Evolutionary conservation across 2,888 invertebrate species (phyloP).

Genomic region (Drosophila koepferae): DNA sequence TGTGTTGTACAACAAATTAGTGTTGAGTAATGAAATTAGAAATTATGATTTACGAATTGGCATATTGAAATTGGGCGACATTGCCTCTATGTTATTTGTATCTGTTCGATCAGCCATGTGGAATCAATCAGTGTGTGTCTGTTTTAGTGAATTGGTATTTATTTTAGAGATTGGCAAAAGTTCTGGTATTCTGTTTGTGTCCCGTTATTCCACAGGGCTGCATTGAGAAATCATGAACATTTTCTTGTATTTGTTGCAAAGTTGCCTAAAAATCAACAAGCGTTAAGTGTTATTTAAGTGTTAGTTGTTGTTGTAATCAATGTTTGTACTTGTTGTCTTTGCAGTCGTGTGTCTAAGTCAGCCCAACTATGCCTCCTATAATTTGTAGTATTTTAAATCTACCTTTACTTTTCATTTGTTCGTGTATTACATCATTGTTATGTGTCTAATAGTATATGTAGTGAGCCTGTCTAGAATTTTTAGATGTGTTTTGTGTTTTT

Average conservation of each 20-base stretch:
- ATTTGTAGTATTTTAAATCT: constrained; percentile 56
- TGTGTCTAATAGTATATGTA: constrained; percentile 10
- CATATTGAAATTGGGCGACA: constrained; percentile 50
- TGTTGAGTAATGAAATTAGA: constrained; percentile 51
- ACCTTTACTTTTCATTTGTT: constrained; percentile 9
- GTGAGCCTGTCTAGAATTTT: constrained; percentile 20
- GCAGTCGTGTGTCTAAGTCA: constrained; percentile 56
- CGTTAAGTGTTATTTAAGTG: constrained; percentile 61
- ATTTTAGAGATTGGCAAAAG: constrained; percentile 42
- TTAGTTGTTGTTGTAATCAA: constrained; percentile 80
- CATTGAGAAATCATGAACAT: constrained; percentile 25
- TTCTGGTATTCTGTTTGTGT: constrained; percentile 22
- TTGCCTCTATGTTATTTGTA: constrained; percentile 32
- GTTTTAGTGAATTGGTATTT: constrained; percentile 34
- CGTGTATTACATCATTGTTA: constrained; percentile 17
- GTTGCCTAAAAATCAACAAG: constrained; percentile 50
- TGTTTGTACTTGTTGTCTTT: constrained; percentile 73
- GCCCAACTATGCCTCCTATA: constrained; percentile 52
- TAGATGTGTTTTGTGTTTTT: constrained; percentile 2
- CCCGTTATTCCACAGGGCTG: constrained; percentile 72
- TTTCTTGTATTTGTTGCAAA: constrained; percentile 55
- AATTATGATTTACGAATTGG: constrained; percentile 69
- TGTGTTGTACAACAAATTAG: constrained; percentile 64
- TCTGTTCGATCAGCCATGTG: constrained; percentile 58
- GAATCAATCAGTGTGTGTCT: constrained; percentile 52